A percentile compares a stretch with the other conserved stretches of the same genome.
Conservation (phyloP, 92 coral and sea anemone genomes). For the Pocillopora grandis region DNA sequence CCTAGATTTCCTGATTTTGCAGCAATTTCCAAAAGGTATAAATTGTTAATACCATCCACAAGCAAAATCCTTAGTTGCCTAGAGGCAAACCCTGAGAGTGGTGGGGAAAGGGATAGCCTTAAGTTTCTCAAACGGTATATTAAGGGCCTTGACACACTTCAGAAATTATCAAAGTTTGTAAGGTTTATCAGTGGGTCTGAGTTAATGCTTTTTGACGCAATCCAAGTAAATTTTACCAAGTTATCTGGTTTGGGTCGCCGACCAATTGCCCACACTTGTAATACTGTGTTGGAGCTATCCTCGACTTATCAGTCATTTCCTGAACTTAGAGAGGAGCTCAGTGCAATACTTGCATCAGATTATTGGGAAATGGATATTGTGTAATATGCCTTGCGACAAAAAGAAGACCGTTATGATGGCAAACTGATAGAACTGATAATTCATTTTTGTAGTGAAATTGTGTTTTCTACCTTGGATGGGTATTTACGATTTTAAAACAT, state of each 20-base stretch:
- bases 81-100: constrained; percentile 44
- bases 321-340: too few species aligned
- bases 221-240: constrained; percentile 31
- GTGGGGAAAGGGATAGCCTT: constrained; percentile 44
- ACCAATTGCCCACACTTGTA: constrained; percentile 57
- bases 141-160: background rate
- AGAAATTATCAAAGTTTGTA: constrained; percentile 27
- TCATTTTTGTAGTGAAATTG: too few species aligned
- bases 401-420: too few species aligned
- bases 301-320: background rate
- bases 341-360: too few species aligned
- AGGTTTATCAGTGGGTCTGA: constrained; percentile 55
- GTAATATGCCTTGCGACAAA: too few species aligned
- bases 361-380: too few species aligned
- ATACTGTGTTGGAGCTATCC: constrained; percentile 38
- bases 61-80: constrained; percentile 41
- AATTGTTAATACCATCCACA: constrained; percentile 34
- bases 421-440: too few species aligned
- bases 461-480: too few species aligned
- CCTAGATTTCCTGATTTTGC: constrained; percentile 31
- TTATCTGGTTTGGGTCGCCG: constrained; percentile 31
- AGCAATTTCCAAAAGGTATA: constrained; percentile 32
- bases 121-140: constrained; percentile 48
- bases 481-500: too few species aligned
- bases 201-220: constrained; percentile 32